Evolutionary conservation across 2,113 vertebrate species (phyloP).

Genomic region (Mesocricetus auratus): DNA sequence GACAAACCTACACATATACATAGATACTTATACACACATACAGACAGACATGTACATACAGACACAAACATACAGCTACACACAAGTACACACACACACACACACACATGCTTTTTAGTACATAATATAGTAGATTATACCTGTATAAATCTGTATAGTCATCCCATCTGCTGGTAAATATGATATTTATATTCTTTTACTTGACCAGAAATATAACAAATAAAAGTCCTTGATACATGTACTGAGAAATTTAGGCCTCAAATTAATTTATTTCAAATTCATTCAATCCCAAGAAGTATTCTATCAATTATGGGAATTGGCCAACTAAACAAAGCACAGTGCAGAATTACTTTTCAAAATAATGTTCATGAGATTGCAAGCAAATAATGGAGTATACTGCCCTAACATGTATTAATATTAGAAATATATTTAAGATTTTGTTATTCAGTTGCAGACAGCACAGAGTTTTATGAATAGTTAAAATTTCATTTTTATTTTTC

Average conservation of each 20-base stretch:
- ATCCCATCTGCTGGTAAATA: neutral
- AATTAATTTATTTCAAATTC: slow-evolving; percentile 40
- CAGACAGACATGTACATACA: neutral
- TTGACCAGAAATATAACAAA: neutral
- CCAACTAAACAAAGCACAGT: slow-evolving; percentile 50
- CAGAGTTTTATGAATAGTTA: slow-evolving; percentile 17
- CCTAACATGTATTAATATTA: slow-evolving; percentile 75
- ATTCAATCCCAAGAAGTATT: slow-evolving; percentile 61
- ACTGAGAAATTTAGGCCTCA: neutral
- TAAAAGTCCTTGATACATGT: neutral
- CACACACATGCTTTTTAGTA: neutral
- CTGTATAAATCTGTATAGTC: neutral
- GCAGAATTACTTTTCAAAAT: slow-evolving; percentile 66
- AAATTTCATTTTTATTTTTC: slow-evolving; percentile 72
- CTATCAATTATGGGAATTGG: slow-evolving; percentile 60
- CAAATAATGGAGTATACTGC: slow-evolving; percentile 61
- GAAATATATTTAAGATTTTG: slow-evolving; percentile 76
- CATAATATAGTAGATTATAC: neutral
- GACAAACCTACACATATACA: neutral
- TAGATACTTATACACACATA: neutral
- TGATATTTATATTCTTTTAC: neutral
- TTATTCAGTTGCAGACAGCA: slow-evolving; percentile 75
- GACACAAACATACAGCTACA: neutral
- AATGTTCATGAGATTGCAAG: slow-evolving; percentile 39
- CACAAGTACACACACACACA: neutral